Base-by-base conservation (phyloP, 2,113 vertebrate species). In the Anguilla japonica region DNA sequence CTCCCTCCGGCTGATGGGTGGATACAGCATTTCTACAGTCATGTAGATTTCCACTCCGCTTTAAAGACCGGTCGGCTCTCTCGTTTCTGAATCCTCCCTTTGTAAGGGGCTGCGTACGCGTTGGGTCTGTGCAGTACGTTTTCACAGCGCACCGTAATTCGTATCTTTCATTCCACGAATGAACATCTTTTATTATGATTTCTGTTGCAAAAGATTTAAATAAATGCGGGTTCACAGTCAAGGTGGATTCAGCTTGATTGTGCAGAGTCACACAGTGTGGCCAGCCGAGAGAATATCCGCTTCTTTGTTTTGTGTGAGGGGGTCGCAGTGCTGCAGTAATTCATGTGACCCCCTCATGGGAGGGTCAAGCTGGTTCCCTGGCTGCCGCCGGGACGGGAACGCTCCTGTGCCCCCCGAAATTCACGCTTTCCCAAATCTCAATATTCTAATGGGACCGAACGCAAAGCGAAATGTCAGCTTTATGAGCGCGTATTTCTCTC, bases 11-110 rank as follows among this genome's bases (percentile, higher is more conserved):
- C 89, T 86, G 91, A 88, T 87, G 90, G 89, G 86, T 91, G 91
- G 91, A 92, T 91, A 91, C 90, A 89, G 91, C 87, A 75, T 89
- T 88, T 90, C 91, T 90, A 90, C 88, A 89, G 87, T n/a, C 26
- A 81, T 79, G 56, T 86, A 85, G 87, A 90, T 93, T 91, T 89
- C 89, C 86, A 86, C 39, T 18, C 41, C 0, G 15, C 80, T 26
- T 46, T 41, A 79, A 79, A 34, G n/a, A 20, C 29, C 67, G 5
- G 75, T 60, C 26, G 29, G 16, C 20, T 80, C 16, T 57, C 46
- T 60, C 18, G 15, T 56, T 41, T 26, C 84, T 79, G 75, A 79
- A 80, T 7, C 7, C 75, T n/a, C 46, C 46, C 43, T 40, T 50
- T 85, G 13, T 46, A 15, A 79, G 26, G 84, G 11, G 43, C n/a